Conservation (phyloP, 2,113 vertebrate species). For the Alligator mississippiensis region DNA sequence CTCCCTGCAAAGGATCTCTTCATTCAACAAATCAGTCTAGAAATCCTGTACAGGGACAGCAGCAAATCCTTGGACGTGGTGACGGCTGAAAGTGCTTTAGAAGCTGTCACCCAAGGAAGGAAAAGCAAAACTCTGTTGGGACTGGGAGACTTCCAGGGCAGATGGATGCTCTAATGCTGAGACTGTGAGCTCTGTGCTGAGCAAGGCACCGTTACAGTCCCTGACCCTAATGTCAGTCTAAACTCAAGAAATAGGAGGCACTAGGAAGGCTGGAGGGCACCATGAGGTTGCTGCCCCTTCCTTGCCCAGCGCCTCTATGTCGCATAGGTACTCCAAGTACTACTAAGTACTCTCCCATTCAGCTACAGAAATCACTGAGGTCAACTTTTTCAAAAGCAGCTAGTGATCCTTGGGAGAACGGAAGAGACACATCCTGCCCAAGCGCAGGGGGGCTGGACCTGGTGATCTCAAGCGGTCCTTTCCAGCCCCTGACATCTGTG, state of each 20-base stretch:
- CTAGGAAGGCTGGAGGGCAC: background rate
- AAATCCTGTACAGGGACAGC: background rate
- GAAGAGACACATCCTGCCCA: background rate
- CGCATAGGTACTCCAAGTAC: no score
- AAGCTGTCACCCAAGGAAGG: background rate
- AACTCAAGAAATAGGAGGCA: background rate
- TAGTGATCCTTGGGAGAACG: background rate
- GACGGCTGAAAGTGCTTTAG: background rate
- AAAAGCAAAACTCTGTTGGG: constrained; percentile 7
- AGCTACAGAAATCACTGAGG: background rate
- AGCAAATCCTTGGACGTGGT: background rate
- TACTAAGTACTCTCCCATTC: no score
- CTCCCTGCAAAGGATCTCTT: background rate
- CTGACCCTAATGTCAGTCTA: background rate
- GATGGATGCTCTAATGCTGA: background rate
- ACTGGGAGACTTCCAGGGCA: background rate
- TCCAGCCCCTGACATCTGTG: no score
- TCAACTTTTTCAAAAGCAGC: background rate
- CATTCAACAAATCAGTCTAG: background rate
- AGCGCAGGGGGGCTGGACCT: no score
- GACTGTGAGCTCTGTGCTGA: background rate
- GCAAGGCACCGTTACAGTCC: background rate
- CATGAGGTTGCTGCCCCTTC: background rate
- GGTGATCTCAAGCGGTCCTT: no score
- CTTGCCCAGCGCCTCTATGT: no score